These are phyloP conservation scores for Cephalopholis sonnerati DNA, from an alignment of 2,113 vertebrate species.

Conservation along the genomic window DNA sequence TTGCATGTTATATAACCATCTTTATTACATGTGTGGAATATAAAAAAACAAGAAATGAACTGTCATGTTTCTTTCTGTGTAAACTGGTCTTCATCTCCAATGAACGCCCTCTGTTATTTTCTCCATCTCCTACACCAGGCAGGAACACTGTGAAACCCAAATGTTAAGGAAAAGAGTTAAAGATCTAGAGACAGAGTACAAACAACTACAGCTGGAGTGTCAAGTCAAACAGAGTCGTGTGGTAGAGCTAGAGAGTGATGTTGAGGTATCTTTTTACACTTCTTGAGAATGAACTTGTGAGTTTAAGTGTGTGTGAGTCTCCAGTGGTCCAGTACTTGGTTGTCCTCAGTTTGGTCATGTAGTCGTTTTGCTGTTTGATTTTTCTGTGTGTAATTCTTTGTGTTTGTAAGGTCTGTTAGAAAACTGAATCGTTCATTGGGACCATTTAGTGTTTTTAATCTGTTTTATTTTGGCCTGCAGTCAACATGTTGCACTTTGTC, in stretches of 20 bases:
- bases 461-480: constrained; percentile 59
- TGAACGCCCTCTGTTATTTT: constrained; percentile 51
- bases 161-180: constrained; percentile 88
- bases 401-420: constrained; percentile 34
- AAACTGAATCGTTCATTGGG: constrained; percentile 18
- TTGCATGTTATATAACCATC: background rate
- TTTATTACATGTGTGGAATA: background rate
- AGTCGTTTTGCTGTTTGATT: constrained; percentile 53
- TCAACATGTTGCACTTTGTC: constrained; percentile 54
- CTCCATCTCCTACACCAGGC: constrained; percentile 83
- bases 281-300: constrained; percentile 75
- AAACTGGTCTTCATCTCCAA: constrained; percentile 28
- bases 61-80: constrained; percentile 62
- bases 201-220: constrained; percentile 88
- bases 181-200: constrained; percentile 89
- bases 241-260: constrained; percentile 86
- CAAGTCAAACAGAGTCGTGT: constrained; percentile 86
- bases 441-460: background rate
- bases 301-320: constrained; percentile 73
- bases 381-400: constrained; percentile 20
- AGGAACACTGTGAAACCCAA: constrained; percentile 87
- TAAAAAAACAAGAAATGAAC: constrained; percentile 15
- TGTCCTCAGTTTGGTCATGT: constrained; percentile 67
- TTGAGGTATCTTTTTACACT: constrained; percentile 83
- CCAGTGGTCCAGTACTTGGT: constrained; percentile 59